Evolutionary conservation across 1,140 invertebrate genomes (phyloP).

Genomic region (Macrosteles quadrilineatus): DNA sequence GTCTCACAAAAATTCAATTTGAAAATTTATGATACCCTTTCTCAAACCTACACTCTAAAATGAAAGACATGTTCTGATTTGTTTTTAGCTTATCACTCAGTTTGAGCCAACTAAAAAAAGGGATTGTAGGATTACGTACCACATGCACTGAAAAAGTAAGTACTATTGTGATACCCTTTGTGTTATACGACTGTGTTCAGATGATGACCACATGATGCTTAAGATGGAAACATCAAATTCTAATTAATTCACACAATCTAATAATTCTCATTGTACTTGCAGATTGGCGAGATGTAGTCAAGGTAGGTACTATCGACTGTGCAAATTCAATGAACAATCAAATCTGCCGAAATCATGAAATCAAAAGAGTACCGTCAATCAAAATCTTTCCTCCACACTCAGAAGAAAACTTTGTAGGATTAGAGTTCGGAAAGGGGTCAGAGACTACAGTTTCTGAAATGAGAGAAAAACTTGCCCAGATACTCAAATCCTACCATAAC

Average conservation of each 20-base stretch:
- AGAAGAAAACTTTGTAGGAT: constrained; percentile 59
- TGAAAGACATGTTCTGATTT: too few relatives aligned
- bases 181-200: constrained; percentile 95
- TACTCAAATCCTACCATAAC: neutral
- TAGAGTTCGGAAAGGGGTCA: constrained; percentile 55
- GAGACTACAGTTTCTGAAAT: constrained; percentile 56
- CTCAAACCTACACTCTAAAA: too few relatives aligned
- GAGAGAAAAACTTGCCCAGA: constrained; percentile 59
- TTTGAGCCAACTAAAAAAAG: constrained; percentile 62
- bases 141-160: constrained; percentile 76
- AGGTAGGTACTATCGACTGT: constrained; percentile 74
- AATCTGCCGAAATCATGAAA: constrained; percentile 70
- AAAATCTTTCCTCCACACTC: constrained; percentile 70
- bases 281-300: constrained; percentile 65
- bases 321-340: constrained; percentile 48
- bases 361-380: constrained; percentile 83
- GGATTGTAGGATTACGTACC: constrained; percentile 84
- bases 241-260: too few relatives aligned
- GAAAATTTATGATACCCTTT: too few relatives aligned
- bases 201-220: constrained; percentile 52
- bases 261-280: too few relatives aligned
- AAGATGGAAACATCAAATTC: constrained; percentile 24
- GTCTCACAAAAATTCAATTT: too few relatives aligned
- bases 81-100: too few relatives aligned
- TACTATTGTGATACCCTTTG: constrained; percentile 92